phyloP scores from a whole-genome alignment of 2,888 invertebrate genomes.

The Hyposoter dolosus region DNA sequence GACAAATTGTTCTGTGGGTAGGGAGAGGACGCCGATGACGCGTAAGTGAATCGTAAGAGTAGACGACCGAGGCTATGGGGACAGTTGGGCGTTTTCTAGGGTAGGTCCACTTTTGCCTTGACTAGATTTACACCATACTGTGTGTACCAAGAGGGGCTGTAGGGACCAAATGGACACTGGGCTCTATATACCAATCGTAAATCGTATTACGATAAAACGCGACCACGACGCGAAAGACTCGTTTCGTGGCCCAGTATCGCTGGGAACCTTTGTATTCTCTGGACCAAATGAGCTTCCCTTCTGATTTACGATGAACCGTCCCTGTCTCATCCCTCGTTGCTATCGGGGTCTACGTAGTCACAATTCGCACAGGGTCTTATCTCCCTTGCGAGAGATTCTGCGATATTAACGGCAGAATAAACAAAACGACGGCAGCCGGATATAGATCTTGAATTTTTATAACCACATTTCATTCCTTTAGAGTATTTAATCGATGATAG shows the following conservation, averaged over 20 bases:
- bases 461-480: neutral
- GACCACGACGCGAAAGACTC: conserved; percentile 69
- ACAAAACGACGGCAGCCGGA: conserved; percentile 4
- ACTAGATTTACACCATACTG: conserved; percentile 41
- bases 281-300: conserved; percentile 78
- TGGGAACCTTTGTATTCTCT: conserved; percentile 78
- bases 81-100: conserved; percentile 17
- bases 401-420: conserved; percentile 33
- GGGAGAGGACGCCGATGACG: conserved; percentile 39
- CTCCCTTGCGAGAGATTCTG: neutral
- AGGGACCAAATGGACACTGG: conserved; percentile 29
- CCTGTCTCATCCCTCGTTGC: conserved; percentile 15
- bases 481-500: neutral
- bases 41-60: conserved; percentile 73
- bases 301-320: conserved; percentile 72
- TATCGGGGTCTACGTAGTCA: conserved; percentile 15
- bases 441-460: conserved; percentile 22
- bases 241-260: conserved; percentile 71
- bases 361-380: conserved; percentile 15
- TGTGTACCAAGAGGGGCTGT: conserved; percentile 37
- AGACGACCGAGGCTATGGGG: conserved; percentile 45
- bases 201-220: conserved; percentile 79
- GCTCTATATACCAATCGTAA: conserved; percentile 76
- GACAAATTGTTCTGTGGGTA: conserved; percentile 18
- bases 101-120: conserved; percentile 38